Evolutionary conservation across 2,888 invertebrate species (phyloP).

Genomic region (Stramonita haemastoma): DNA sequence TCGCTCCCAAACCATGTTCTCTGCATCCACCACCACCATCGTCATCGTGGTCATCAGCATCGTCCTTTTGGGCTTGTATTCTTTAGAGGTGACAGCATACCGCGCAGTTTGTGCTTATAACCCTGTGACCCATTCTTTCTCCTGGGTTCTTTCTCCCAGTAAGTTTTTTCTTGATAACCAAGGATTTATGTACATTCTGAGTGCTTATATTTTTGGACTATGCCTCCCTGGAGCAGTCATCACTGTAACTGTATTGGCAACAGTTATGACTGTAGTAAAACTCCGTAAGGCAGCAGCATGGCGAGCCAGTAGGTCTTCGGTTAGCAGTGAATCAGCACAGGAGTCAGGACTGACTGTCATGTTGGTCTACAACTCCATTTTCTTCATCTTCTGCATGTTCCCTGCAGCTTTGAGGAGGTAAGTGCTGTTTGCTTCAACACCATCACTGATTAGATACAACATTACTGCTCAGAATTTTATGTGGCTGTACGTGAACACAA

Average conservation of each 20-base stretch:
- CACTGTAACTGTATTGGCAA: neutral
- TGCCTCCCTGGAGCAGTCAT: neutral
- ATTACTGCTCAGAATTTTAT: too few species aligned
- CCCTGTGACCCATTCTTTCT: neutral
- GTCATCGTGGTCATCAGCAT: constrained; percentile 6
- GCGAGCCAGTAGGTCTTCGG: neutral
- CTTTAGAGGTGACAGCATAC: neutral
- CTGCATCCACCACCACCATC: neutral
- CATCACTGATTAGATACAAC: too few species aligned
- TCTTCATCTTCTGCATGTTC: neutral
- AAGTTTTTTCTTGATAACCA: neutral
- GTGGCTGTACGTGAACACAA: too few species aligned
- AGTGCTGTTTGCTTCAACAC: too few species aligned
- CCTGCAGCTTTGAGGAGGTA: too few species aligned
- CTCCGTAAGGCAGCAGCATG: neutral
- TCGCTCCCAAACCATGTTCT: neutral
- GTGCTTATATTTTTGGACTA: neutral
- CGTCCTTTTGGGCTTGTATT: neutral
- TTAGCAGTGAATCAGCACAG: neutral
- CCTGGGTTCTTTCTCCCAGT: neutral
- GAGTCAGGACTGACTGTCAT: neutral
- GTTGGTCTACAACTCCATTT: neutral
- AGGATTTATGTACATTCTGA: neutral
- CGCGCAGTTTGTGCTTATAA: neutral
- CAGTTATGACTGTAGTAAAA: neutral